Conservation (phyloP, 30 jellyfish, hydroid and myxozoan genomes). For the Cassiopea andromeda region DNA sequence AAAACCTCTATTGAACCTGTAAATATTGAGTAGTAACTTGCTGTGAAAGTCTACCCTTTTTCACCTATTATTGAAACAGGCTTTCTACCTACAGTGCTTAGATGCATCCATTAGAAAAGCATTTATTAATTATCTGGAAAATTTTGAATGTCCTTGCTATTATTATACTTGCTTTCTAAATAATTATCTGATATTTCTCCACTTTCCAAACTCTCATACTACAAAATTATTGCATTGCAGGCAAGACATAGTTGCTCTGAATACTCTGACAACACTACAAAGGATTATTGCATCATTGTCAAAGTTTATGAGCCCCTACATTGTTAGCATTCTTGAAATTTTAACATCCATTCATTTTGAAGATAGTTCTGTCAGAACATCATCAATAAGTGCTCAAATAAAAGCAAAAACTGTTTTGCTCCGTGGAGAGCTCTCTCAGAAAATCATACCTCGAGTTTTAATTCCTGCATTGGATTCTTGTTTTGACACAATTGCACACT, state of each 20-base stretch:
- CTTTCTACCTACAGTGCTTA: too few relatives aligned
- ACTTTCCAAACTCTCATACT: neutral
- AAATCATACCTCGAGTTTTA: slow-evolving; percentile 72
- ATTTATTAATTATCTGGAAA: too few relatives aligned
- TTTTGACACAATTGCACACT: slow-evolving; percentile 36
- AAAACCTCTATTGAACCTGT: too few relatives aligned
- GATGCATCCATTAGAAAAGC: too few relatives aligned
- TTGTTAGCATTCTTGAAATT: slow-evolving; percentile 44
- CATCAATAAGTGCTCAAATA: slow-evolving; percentile 37
- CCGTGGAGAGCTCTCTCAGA: slow-evolving; percentile 55
- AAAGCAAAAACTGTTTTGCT: slow-evolving; percentile 40
- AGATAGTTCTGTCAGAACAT: neutral
- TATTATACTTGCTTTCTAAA: neutral
- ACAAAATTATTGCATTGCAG: slow-evolving; percentile 29
- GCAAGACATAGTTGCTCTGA: slow-evolving; percentile 37
- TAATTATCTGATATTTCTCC: neutral
- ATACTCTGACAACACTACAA: slow-evolving; percentile 70
- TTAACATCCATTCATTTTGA: slow-evolving; percentile 16
- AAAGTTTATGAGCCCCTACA: slow-evolving; percentile 88
- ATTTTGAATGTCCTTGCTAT: too few relatives aligned
- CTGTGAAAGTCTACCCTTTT: too few relatives aligned
- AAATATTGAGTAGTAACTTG: too few relatives aligned
- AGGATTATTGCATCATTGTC: slow-evolving; percentile 70
- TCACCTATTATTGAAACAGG: too few relatives aligned
- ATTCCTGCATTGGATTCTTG: slow-evolving; percentile 77